phyloP scores from a whole-genome alignment of 2,888 invertebrate species.

The Epiblema foenella region DNA sequence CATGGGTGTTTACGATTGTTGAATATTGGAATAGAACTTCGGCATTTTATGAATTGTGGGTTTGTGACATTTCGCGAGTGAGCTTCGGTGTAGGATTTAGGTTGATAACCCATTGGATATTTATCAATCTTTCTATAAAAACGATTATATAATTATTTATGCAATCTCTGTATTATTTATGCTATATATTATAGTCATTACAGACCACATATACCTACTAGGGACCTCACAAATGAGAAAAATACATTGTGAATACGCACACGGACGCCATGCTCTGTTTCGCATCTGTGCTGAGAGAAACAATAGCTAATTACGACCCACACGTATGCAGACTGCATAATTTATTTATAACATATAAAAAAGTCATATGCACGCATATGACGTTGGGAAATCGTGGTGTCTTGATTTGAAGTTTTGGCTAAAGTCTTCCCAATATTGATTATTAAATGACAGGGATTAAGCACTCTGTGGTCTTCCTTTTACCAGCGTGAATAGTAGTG shows the following conservation, averaged over 20 bases:
- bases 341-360: conserved; percentile 36
- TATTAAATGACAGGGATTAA: too few species aligned
- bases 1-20: too few species aligned
- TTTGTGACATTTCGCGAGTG: too few species aligned
- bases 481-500: too few species aligned
- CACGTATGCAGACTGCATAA: conserved; percentile 39
- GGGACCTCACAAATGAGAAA: neutral
- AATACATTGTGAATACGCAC: conserved; percentile 7
- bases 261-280: conserved; percentile 43
- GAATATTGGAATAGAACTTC: too few species aligned
- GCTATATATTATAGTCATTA: neutral
- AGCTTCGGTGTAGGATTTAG: too few species aligned
- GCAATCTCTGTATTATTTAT: neutral
- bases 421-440: too few species aligned
- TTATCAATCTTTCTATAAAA: too few species aligned
- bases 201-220: neutral
- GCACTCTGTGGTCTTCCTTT: too few species aligned
- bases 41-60: too few species aligned
- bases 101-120: too few species aligned
- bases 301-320: conserved; percentile 43
- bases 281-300: conserved; percentile 42
- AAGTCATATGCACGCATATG: conserved; percentile 18
- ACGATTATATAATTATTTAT: too few species aligned
- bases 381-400: conserved; percentile 6
- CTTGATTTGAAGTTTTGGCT: neutral